Evolutionary conservation across 2,888 invertebrate genomes (phyloP).

Genomic region (Agelastica alni): DNA sequence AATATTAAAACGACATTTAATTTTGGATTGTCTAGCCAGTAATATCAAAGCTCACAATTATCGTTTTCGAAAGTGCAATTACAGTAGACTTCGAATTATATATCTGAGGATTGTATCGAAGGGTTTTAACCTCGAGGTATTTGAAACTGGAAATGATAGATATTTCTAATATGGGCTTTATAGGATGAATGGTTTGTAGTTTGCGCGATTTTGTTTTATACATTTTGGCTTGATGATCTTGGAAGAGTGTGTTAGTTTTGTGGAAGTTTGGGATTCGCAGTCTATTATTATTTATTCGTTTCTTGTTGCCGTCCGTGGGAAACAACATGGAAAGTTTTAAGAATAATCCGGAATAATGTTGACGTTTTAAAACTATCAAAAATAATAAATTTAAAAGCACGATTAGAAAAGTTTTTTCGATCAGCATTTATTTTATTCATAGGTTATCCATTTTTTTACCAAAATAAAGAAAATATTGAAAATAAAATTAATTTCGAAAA

Average conservation of each 20-base stretch:
- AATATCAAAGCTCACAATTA: conserved; percentile 20
- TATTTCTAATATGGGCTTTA: conserved; percentile 10
- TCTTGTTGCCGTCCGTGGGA: not conserved
- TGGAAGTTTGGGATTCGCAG: not conserved
- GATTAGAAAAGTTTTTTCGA: too few relatives aligned
- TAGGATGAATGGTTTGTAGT: conserved; percentile 17
- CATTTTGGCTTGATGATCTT: conserved; percentile 7
- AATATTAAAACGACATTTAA: conserved; percentile 23
- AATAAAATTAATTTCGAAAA: too few relatives aligned
- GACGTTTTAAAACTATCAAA: too few relatives aligned
- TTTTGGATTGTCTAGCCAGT: conserved; percentile 22
- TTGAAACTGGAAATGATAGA: conserved; percentile 17
- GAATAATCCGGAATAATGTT: too few relatives aligned
- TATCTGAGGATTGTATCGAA: conserved; percentile 12
- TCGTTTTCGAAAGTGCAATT: conserved; percentile 15
- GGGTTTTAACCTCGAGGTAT: conserved; percentile 8
- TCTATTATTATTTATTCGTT: not conserved
- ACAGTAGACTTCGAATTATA: conserved; percentile 12
- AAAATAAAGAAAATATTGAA: too few relatives aligned
- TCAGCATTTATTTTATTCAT: too few relatives aligned
- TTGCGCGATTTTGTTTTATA: conserved; percentile 11
- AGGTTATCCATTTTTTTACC: too few relatives aligned
- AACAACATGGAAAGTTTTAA: too few relatives aligned
- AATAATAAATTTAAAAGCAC: too few relatives aligned
- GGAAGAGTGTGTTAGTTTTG: conserved; percentile 19